A percentile compares a stretch with the other conserved stretches of the same genome.
Evolutionary conservation across 2,797 vertebrate genomes (phyloP).

Genomic region (Epinephelus malabaricus): DNA sequence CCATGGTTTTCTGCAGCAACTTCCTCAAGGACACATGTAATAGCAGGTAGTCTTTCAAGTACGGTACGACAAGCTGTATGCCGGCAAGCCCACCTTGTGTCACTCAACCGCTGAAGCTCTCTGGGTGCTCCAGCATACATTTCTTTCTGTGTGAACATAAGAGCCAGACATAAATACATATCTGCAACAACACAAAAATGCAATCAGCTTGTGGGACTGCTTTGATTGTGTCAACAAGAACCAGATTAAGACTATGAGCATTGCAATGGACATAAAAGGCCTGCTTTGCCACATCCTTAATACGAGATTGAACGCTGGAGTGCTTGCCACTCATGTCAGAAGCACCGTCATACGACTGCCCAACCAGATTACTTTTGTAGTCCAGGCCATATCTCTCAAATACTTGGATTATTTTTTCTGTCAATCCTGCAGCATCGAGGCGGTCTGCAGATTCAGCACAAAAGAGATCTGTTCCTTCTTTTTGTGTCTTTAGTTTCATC

Average conservation of each 20-base stretch:
- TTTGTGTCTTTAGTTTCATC: slow-evolving; percentile 19
- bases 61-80: background rate
- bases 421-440: background rate
- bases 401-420: slow-evolving; percentile 5
- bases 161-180: slow-evolving; percentile 8
- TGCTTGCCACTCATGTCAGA: slow-evolving; percentile 8
- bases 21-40: slow-evolving; percentile 7
- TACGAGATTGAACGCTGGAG: background rate
- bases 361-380: slow-evolving; percentile 7
- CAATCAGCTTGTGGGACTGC: background rate
- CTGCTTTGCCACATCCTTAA: slow-evolving; percentile 5
- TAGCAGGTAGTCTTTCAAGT: slow-evolving; percentile 4
- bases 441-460: background rate
- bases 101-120: slow-evolving; percentile 8
- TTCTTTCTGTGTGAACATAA: background rate
- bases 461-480: background rate
- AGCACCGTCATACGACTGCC: background rate
- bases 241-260: slow-evolving; percentile 6
- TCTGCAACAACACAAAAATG: background rate
- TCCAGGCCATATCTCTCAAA: slow-evolving; percentile 10
- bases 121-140: slow-evolving; percentile 3
- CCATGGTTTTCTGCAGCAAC: background rate
- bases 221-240: background rate
- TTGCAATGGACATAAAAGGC: slow-evolving; percentile 5
- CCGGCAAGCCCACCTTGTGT: slow-evolving; percentile 4